phyloP scores from a whole-genome alignment of 2,113 vertebrate genomes.

The Parus major region DNA sequence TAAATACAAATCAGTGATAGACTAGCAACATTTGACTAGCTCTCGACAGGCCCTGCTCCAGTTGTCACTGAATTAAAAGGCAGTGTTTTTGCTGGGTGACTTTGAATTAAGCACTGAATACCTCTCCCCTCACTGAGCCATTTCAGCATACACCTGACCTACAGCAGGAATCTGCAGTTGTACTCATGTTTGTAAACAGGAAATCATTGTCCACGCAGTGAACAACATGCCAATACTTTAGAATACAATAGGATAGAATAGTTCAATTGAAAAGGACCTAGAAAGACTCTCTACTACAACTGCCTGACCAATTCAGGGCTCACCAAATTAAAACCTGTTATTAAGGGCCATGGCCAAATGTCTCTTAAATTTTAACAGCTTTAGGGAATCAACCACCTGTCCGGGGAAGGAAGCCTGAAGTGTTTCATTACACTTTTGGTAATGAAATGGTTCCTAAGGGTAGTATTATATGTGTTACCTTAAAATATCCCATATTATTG shows the following conservation, averaged over 20 bases:
- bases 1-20: neutral
- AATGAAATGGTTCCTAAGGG: neutral
- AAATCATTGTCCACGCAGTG: neutral
- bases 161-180: neutral
- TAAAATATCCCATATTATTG: neutral
- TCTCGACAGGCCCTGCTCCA: neutral
- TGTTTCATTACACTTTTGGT: neutral
- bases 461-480: neutral
- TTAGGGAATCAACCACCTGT: neutral
- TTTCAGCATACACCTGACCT: neutral
- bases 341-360: neutral
- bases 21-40: neutral
- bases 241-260: neutral
- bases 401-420: neutral
- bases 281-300: neutral
- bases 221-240: neutral
- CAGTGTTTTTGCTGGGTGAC: neutral
- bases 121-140: neutral
- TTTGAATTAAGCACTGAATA: fast-evolving
- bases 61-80: neutral
- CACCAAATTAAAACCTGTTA: neutral
- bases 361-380: neutral
- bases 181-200: neutral
- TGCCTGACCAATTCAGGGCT: neutral
- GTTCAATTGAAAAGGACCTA: neutral